Evolutionary conservation across 2,113 vertebrate species (phyloP), one percentile per base, ranked within the genome.

Genomic region (Litocranius walleri): DNA sequence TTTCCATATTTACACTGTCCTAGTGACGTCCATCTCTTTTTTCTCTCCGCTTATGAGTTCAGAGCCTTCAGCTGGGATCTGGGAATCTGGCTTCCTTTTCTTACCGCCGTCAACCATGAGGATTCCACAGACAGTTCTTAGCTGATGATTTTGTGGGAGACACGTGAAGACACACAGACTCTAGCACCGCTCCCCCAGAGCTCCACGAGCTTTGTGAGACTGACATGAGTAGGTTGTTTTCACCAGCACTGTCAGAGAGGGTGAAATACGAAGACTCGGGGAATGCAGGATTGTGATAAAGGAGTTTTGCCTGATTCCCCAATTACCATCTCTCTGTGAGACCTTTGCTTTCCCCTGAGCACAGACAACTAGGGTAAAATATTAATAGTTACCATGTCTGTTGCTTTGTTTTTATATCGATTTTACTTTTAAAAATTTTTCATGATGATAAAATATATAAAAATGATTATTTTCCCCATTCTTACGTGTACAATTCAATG

Each of bases 21-120:
- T 84, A 56, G 2, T 93, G 91, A 95, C 7, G 19, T 93, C 84
- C 43, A 0, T 71, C 57, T 80, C 82, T 45, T 86, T 52, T 54
- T 87, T 67, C 77, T 81, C 90, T 97, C 85, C 29, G 48, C 21
- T 83, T 92, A 43, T 0, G 33, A 97, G 94, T 92, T 88, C 93
- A 90, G 94, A 88, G 67, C 78, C 48, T 95, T 92, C 94, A 92
- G 91, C 93, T 92, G 95, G 90, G 84, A 88, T 62, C 74, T 97
- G 97, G 57, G 91, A 90, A 77, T 5, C 91, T 82, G 94, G 95
- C 93, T 80, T 77, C 57, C n/a, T 88, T 88, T 62, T 36, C 84
- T 92, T 29, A 56, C 43, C 0, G 0, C 52, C 0, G 3, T 93
- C 97, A 87, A 74, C 93, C 62, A 43, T 0, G 6, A 86, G 64